Evolutionary conservation across 1,140 invertebrate species (phyloP).

Genomic region (Drosophila baimaii): DNA sequence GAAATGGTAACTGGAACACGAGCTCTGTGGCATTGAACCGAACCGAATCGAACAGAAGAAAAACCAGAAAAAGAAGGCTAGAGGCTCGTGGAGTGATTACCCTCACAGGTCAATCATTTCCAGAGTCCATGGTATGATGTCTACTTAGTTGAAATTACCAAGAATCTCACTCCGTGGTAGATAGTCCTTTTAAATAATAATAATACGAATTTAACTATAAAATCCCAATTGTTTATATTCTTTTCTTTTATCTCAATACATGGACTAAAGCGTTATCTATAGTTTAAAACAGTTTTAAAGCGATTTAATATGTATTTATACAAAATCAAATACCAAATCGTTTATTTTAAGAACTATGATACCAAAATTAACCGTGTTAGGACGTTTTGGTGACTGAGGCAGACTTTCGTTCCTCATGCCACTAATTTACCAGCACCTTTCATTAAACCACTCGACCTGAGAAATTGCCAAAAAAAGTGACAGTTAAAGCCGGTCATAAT

Average conservation of each 20-base stretch:
- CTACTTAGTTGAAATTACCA: not conserved
- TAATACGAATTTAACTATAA: too few relatives aligned
- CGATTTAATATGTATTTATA: not conserved
- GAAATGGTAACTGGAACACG: slow-evolving; percentile 67
- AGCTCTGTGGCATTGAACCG: slow-evolving; percentile 44
- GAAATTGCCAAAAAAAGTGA: slow-evolving; percentile 46
- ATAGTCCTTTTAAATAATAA: not conserved
- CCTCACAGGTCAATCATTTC: slow-evolving; percentile 25
- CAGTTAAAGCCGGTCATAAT: slow-evolving; percentile 59
- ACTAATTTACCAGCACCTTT: slow-evolving; percentile 11
- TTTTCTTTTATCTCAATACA: too few relatives aligned
- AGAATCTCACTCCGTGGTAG: not conserved
- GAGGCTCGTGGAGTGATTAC: slow-evolving; percentile 7
- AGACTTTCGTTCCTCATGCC: not conserved
- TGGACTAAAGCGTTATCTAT: too few relatives aligned
- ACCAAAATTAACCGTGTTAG: not conserved
- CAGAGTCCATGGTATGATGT: not conserved
- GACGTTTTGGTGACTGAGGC: slow-evolving; percentile 2
- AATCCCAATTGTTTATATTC: too few relatives aligned
- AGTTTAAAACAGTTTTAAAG: too few relatives aligned
- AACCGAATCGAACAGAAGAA: slow-evolving; percentile 23
- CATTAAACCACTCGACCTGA: slow-evolving; percentile 12
- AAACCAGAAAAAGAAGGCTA: slow-evolving; percentile 26
- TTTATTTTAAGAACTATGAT: too few relatives aligned
- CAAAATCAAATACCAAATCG: not conserved